A percentile compares a stretch with the other conserved stretches of the same genome.
Evolutionary conservation across 2,888 invertebrate genomes (phyloP).

Genomic region (Drosophila tripunctata): DNA sequence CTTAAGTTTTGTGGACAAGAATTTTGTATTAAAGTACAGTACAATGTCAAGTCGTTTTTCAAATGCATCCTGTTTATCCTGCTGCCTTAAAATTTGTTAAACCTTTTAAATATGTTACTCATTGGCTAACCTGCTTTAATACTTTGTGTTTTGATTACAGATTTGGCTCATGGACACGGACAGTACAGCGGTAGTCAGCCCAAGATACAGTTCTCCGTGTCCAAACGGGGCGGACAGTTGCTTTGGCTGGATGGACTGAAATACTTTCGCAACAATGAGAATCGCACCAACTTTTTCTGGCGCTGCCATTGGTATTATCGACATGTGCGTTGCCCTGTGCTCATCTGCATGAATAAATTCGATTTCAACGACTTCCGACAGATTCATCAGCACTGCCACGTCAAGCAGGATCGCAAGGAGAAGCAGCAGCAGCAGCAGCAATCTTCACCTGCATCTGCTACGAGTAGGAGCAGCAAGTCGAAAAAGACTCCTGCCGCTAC

Average conservation of each 20-base stretch:
- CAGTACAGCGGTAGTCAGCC: constrained; percentile 76
- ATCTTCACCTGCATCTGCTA: no score
- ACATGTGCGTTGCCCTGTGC: constrained; percentile 82
- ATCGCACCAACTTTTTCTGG: constrained; percentile 83
- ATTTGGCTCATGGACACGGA: constrained; percentile 51
- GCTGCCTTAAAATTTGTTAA: no score
- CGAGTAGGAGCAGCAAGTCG: not conserved
- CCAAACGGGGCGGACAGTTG: constrained; percentile 83
- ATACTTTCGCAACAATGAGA: constrained; percentile 84
- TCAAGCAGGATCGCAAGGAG: constrained; percentile 69
- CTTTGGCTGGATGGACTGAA: constrained; percentile 83
- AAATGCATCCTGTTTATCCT: not conserved
- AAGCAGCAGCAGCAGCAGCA: constrained; percentile 20
- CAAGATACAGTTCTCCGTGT: constrained; percentile 82
- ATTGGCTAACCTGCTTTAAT: not conserved
- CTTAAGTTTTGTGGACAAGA: constrained; percentile 40
- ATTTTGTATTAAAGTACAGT: constrained; percentile 56
- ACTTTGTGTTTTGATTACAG: not conserved
- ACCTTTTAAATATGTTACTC: no score
- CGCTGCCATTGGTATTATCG: constrained; percentile 84
- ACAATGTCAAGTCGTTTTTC: constrained; percentile 55
- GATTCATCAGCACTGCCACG: constrained; percentile 83
- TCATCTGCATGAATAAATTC: constrained; percentile 84
- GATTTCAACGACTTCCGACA: constrained; percentile 82
- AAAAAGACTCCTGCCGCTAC: constrained; percentile 7